Evolutionary conservation across 2,888 invertebrate genomes (phyloP).

Genomic region (Melanargia galathea): DNA sequence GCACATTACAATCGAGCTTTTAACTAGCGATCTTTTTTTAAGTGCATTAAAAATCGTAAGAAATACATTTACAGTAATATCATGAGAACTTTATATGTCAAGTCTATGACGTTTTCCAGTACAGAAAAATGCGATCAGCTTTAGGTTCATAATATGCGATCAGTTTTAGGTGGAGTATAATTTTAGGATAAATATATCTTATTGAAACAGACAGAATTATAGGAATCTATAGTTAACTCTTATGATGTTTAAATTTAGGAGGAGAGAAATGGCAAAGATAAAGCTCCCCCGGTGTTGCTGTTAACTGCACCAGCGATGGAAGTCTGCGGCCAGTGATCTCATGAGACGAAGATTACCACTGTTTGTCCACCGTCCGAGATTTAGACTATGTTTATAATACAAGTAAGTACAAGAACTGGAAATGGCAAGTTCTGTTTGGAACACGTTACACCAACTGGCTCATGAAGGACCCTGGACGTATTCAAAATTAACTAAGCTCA

Average conservation of each 20-base stretch:
- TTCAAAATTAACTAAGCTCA: too few species aligned
- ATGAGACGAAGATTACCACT: constrained; percentile 71
- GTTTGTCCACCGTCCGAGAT: constrained; percentile 48
- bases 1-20: too few species aligned
- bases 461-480: too few species aligned
- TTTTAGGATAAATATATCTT: too few species aligned
- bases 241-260: neutral
- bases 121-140: too few species aligned
- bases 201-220: neutral
- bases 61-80: too few species aligned
- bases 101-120: too few species aligned
- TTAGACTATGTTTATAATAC: constrained; percentile 37
- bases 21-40: too few species aligned
- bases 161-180: too few species aligned
- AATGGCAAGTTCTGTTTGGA: constrained; percentile 8
- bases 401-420: constrained; percentile 31
- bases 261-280: constrained; percentile 50
- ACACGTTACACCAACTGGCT: neutral
- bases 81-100: too few species aligned
- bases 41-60: too few species aligned
- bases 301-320: constrained; percentile 52
- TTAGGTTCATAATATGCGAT: too few species aligned
- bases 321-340: constrained; percentile 66
- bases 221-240: neutral
- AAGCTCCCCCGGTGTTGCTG: constrained; percentile 62